These are phyloP conservation scores for Linnaemya vulpina DNA, from an alignment of 2,888 invertebrate species.

Conservation along the genomic window DNA sequence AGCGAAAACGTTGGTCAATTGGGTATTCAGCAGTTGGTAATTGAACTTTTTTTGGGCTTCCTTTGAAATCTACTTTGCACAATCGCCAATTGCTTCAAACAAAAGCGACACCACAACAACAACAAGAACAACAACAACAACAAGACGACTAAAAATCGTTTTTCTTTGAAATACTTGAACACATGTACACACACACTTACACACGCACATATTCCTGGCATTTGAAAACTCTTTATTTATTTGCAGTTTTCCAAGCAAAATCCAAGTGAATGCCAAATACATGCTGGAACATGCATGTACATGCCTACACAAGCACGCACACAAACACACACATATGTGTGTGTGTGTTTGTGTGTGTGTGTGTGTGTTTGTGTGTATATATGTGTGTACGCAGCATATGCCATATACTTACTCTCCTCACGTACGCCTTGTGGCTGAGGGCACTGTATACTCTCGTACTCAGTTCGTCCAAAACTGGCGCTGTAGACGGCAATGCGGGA, in stretches of 20 bases:
- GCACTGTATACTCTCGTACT: constrained; percentile 94
- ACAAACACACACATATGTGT: not conserved
- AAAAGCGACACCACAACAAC: constrained; percentile 37
- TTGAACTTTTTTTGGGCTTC: constrained; percentile 24
- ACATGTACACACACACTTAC: no score
- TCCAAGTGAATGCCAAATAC: not conserved
- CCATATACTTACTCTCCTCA: constrained; percentile 90
- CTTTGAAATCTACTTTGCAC: constrained; percentile 10
- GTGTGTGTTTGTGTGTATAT: not conserved
- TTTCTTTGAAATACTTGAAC: no score
- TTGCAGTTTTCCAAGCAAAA: constrained; percentile 33
- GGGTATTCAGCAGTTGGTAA: constrained; percentile 7
- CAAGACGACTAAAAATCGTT: not conserved
- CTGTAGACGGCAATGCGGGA: constrained; percentile 96
- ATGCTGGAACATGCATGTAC: no score
- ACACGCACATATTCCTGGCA: no score
- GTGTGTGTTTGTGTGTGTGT: not conserved
- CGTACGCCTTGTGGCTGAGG: constrained; percentile 93
- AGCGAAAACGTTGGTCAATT: no score
- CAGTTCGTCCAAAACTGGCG: constrained; percentile 96
- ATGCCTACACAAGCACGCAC: not conserved
- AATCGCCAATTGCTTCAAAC: constrained; percentile 16
- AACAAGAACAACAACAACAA: constrained; percentile 22
- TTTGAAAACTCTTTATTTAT: not conserved
- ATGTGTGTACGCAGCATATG: not conserved